Percentiles rank a stretch among this genome's conserved stretches.
phyloP scores from a whole-genome alignment of 2,888 invertebrate genomes.

The Zaprionus lineosus region DNA sequence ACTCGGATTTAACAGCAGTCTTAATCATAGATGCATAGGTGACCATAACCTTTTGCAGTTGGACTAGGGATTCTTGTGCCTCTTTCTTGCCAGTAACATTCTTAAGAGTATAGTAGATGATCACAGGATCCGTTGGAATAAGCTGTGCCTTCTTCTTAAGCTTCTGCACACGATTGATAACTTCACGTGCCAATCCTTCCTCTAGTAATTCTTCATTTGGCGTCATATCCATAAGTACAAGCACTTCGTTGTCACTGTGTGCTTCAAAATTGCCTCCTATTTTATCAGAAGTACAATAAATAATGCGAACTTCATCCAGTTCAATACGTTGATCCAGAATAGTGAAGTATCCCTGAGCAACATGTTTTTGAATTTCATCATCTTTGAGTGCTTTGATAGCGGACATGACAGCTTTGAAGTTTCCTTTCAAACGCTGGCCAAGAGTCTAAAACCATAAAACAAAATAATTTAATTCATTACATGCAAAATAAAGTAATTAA shows the following conservation, averaged over 20 bases:
- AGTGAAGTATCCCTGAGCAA: constrained; percentile 87
- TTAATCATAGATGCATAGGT: constrained; percentile 91
- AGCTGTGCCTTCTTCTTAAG: constrained; percentile 96
- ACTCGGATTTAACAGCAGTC: constrained; percentile 90
- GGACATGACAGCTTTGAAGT: constrained; percentile 93
- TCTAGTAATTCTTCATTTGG: constrained; percentile 95
- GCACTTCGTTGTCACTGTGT: constrained; percentile 93
- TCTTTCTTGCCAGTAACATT: constrained; percentile 77
- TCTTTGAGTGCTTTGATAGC: constrained; percentile 91
- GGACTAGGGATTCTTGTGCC: constrained; percentile 66
- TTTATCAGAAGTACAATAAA: constrained; percentile 83
- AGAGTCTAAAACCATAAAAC: constrained; percentile 77
- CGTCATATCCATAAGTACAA: constrained; percentile 94
- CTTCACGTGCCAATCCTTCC: constrained; percentile 97
- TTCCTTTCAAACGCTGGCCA: constrained; percentile 93
- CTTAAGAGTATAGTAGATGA: constrained; percentile 87
- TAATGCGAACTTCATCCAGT: constrained; percentile 91
- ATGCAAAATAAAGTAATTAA: too few species aligned
- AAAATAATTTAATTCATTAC: not conserved
- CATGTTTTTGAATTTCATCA: constrained; percentile 89
- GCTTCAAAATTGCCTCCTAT: constrained; percentile 90
- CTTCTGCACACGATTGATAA: constrained; percentile 97
- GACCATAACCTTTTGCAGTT: constrained; percentile 87
- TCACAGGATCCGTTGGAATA: constrained; percentile 94
- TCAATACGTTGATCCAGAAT: constrained; percentile 90